Evolutionary conservation across 2,888 invertebrate species (phyloP).

Genomic region (Cryptocheilus praepositus): DNA sequence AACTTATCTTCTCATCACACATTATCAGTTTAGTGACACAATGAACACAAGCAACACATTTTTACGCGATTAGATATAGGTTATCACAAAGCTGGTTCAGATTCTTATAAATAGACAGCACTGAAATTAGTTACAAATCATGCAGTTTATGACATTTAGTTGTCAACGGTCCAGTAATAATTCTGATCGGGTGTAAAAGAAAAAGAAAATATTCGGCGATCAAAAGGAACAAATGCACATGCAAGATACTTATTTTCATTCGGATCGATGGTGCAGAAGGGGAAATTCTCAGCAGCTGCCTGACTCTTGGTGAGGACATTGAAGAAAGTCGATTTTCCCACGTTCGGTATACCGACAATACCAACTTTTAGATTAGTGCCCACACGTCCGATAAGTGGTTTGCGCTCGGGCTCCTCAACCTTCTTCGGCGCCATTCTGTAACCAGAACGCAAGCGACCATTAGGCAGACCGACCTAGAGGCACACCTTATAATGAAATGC

Average conservation of each 20-base stretch:
- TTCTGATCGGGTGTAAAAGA: no score
- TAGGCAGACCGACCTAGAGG: conserved; percentile 4
- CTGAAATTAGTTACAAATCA: no score
- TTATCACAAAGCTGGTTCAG: no score
- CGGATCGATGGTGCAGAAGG: conserved; percentile 99
- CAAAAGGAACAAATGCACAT: no score
- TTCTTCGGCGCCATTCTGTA: conserved; percentile 89
- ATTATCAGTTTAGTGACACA: neutral
- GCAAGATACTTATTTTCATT: conserved; percentile 97
- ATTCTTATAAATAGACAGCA: no score
- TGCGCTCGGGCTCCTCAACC: conserved; percentile 90
- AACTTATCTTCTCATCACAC: conserved; percentile 16
- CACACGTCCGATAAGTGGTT: conserved; percentile 94
- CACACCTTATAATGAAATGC: neutral
- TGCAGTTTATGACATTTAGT: no score
- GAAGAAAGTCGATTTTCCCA: conserved; percentile 99
- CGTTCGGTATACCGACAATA: conserved; percentile 97
- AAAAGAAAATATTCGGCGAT: no score
- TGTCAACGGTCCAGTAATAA: no score
- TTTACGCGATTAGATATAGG: no score
- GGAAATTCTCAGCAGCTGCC: conserved; percentile 98
- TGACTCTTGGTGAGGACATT: conserved; percentile 98
- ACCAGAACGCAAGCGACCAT: conserved; percentile 11
- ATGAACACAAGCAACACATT: neutral
- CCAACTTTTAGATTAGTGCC: conserved; percentile 98